Conservation (phyloP, 1,140 invertebrate genomes). For the Condylostylus longicornis region DNA sequence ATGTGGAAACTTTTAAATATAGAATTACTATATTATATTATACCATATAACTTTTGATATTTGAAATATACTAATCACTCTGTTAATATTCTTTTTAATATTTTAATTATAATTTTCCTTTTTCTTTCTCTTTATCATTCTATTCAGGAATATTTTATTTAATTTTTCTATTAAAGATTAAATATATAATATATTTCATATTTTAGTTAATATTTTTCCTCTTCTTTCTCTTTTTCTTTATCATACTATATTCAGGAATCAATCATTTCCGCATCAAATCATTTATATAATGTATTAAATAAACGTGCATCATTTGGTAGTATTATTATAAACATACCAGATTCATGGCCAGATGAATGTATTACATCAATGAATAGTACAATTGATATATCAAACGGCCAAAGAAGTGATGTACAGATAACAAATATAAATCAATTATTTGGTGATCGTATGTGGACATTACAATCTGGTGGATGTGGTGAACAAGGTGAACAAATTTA, state of each 20-base stretch:
- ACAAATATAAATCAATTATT: slow-evolving; percentile 35
- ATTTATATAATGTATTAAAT: slow-evolving; percentile 38
- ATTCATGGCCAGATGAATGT: slow-evolving; percentile 37
- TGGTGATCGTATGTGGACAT: slow-evolving; percentile 38
- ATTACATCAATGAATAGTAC: slow-evolving; percentile 16
- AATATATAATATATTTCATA: too few relatives aligned
- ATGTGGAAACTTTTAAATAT: too few relatives aligned
- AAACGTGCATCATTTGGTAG: slow-evolving; percentile 36
- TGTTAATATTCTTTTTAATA: too few relatives aligned
- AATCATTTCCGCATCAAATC: slow-evolving; percentile 34
- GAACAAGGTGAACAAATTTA: slow-evolving; percentile 43
- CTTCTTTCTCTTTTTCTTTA: slow-evolving; percentile 10
- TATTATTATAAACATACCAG: slow-evolving; percentile 38
- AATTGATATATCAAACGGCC: slow-evolving; percentile 31
- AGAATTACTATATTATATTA: too few relatives aligned
- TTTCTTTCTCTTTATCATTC: too few relatives aligned
- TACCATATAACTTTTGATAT: too few relatives aligned
- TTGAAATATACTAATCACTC: too few relatives aligned
- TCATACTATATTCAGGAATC: slow-evolving; percentile 33
- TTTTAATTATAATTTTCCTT: too few relatives aligned
- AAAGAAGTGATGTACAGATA: slow-evolving; percentile 37
- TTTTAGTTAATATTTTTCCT: too few relatives aligned
- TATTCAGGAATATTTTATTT: too few relatives aligned
- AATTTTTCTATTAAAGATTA: too few relatives aligned
- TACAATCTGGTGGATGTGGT: slow-evolving; percentile 43